These are phyloP conservation scores for Temnothorax ravouxi DNA, from an alignment of 2,888 invertebrate species.

Conservation along the genomic window DNA sequence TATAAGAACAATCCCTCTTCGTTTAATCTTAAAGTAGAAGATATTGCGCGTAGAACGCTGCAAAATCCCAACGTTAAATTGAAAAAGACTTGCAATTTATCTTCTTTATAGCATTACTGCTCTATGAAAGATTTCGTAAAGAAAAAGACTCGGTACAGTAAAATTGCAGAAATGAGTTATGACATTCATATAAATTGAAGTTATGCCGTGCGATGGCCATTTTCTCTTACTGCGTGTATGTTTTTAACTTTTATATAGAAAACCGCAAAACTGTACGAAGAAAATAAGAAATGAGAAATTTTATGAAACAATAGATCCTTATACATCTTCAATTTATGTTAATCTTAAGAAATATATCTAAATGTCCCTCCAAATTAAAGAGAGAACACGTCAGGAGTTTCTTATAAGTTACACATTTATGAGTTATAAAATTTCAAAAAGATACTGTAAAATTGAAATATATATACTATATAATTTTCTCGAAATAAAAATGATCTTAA, in stretches of 20 bases:
- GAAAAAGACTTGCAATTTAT: conserved; percentile 47
- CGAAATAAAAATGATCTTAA: not conserved
- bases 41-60: conserved; percentile 24
- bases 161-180: conserved; percentile 23
- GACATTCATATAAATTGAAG: conserved; percentile 12
- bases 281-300: not conserved
- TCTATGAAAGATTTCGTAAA: conserved; percentile 32
- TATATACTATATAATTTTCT: not conserved
- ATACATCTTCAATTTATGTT: not conserved
- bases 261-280: not conserved
- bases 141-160: not conserved
- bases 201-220: not conserved
- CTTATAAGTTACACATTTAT: not conserved
- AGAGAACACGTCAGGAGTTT: not conserved
- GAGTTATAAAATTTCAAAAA: not conserved
- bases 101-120: conserved; percentile 35
- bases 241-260: not conserved
- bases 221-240: not conserved
- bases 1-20: conserved; percentile 22
- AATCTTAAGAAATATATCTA: not conserved
- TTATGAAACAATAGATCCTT: not conserved
- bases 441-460: not conserved
- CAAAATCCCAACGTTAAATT: conserved; percentile 37
- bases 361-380: not conserved
- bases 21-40: conserved; percentile 42